These are phyloP conservation scores for Rhagoletis pomonella DNA, from an alignment of 1,140 invertebrate species.

Conservation along the genomic window DNA sequence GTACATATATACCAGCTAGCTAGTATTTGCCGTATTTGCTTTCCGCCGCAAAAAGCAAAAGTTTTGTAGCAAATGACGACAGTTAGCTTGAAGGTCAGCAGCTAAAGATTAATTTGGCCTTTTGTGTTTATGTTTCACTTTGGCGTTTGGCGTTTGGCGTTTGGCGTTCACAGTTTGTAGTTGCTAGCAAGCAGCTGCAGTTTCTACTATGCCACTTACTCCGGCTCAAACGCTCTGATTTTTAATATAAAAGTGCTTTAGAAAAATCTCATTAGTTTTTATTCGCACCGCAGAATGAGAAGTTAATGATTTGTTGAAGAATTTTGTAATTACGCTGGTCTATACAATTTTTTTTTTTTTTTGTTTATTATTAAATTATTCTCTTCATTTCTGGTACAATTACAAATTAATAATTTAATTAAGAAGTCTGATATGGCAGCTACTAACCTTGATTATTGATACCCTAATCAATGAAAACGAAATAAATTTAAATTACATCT, in stretches of 20 bases:
- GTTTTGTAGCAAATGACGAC: slow-evolving; percentile 19
- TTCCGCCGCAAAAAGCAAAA: slow-evolving; percentile 15
- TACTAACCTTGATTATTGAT: no score
- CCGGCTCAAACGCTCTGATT: not conserved
- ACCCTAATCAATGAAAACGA: no score
- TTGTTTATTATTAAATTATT: not conserved
- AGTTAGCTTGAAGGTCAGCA: slow-evolving; percentile 41
- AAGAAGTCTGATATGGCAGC: no score
- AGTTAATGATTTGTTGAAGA: slow-evolving; percentile 3
- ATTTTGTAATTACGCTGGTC: slow-evolving; percentile 20
- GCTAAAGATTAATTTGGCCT: slow-evolving; percentile 31
- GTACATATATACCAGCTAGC: not conserved
- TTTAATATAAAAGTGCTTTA: not conserved
- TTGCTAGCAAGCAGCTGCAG: not conserved
- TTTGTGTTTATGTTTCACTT: not conserved
- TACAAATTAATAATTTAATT: no score
- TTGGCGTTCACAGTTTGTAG: not conserved
- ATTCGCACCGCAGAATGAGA: slow-evolving; percentile 3
- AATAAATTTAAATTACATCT: no score
- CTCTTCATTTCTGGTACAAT: no score
- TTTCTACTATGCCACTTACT: not conserved
- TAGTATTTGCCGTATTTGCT: not conserved
- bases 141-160: not conserved
- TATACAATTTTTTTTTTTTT: no score
- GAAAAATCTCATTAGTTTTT: slow-evolving; percentile 43